A percentile compares a stretch with the other conserved stretches of the same genome.
Evolutionary conservation across 2,888 invertebrate species (phyloP).

Genomic region (Diachrysia chrysitis): DNA sequence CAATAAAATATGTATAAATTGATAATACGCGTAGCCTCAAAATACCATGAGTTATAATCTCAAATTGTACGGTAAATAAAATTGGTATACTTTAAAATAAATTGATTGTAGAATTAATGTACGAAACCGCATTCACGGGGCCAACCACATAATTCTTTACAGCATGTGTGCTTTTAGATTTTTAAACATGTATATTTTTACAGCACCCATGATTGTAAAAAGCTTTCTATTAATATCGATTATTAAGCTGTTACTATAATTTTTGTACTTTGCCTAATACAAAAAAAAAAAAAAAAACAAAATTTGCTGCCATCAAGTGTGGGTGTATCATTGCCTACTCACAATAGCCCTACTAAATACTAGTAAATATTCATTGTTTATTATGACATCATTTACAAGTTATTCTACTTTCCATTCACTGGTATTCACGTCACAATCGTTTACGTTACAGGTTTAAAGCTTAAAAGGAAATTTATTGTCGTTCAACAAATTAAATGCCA

Average conservation of each 20-base stretch:
- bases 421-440: constrained; percentile 31
- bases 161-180: background rate
- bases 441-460: constrained; percentile 56
- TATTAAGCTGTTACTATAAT: background rate
- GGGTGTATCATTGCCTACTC: constrained; percentile 30
- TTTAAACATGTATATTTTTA: background rate
- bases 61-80: constrained; percentile 44
- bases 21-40: constrained; percentile 60
- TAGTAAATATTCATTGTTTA: constrained; percentile 29
- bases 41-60: constrained; percentile 50
- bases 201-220: too few species aligned
- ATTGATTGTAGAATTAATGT: constrained; percentile 16
- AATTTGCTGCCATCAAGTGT: constrained; percentile 28
- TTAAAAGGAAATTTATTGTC: constrained; percentile 59
- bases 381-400: constrained; percentile 38
- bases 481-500: constrained; percentile 77
- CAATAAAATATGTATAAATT: constrained; percentile 34
- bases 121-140: background rate
- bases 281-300: constrained; percentile 10
- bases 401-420: constrained; percentile 41
- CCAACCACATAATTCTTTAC: background rate
- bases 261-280: constrained; percentile 39
- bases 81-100: constrained; percentile 22
- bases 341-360: constrained; percentile 37
- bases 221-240: too few species aligned